Percentiles rank a stretch among this genome's conserved stretches.
phyloP scores from a whole-genome alignment of 2,888 invertebrate genomes.

The Lithophane leautieri region DNA sequence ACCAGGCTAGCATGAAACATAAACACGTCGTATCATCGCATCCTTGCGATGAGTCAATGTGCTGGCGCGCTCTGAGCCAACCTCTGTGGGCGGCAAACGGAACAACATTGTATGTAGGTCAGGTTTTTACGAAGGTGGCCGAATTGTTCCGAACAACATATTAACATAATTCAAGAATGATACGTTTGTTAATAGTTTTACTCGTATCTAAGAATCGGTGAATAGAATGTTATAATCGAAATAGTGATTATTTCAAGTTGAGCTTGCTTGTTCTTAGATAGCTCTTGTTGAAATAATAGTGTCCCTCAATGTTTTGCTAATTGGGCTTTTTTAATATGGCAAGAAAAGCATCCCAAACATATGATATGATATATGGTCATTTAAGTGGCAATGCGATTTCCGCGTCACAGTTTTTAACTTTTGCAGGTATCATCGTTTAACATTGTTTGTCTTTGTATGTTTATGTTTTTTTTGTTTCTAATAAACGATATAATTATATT shows the following conservation, averaged over 20 bases:
- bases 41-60: slow-evolving; percentile 66
- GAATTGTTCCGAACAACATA: slow-evolving; percentile 44
- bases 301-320: not conserved
- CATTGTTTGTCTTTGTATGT: too few species aligned
- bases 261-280: not conserved
- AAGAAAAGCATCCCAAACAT: slow-evolving; percentile 5
- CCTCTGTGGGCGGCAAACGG: slow-evolving; percentile 65
- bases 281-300: not conserved
- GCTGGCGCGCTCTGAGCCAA: slow-evolving; percentile 60
- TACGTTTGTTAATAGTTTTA: slow-evolving; percentile 22
- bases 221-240: not conserved
- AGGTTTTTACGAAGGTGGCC: slow-evolving; percentile 58
- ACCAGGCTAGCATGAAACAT: slow-evolving; percentile 61
- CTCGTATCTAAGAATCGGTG: slow-evolving; percentile 19
- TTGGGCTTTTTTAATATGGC: not conserved
- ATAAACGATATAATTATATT: too few species aligned
- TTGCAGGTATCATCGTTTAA: too few species aligned
- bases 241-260: not conserved
- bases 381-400: too few species aligned
- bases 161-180: slow-evolving; percentile 28
- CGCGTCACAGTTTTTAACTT: too few species aligned
- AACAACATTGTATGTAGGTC: slow-evolving; percentile 66
- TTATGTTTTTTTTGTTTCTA: too few species aligned
- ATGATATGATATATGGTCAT: too few species aligned
- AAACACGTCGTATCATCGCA: slow-evolving; percentile 41